These are phyloP conservation scores for Silvanus unidentatus DNA, from an alignment of 2,888 invertebrate genomes.

Conservation along the genomic window DNA sequence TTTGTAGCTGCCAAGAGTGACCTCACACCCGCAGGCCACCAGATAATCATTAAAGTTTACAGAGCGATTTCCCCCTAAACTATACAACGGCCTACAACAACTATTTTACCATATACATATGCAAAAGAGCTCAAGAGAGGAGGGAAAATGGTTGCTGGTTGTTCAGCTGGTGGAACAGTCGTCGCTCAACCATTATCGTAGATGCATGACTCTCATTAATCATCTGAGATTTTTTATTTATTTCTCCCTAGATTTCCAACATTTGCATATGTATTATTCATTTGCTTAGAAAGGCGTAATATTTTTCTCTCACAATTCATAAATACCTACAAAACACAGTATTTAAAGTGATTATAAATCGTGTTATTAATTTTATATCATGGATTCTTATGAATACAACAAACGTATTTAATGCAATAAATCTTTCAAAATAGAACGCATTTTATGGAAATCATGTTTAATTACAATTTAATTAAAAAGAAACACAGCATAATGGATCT, in stretches of 20 bases:
- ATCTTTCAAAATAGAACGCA: too few species aligned
- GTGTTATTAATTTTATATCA: too few species aligned
- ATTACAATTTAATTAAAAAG: too few species aligned
- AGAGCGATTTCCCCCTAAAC: slow-evolving; percentile 27
- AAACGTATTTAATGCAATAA: too few species aligned
- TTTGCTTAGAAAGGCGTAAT: not conserved
- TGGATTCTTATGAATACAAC: too few species aligned
- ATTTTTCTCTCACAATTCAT: not conserved
- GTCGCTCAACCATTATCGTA: slow-evolving; percentile 28
- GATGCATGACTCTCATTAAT: slow-evolving; percentile 31
- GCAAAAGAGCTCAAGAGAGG: not conserved
- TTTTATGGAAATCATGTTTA: too few species aligned
- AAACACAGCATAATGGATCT: too few species aligned
- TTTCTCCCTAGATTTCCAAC: slow-evolving; percentile 15
- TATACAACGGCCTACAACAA: slow-evolving; percentile 34
- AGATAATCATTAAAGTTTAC: slow-evolving; percentile 39
- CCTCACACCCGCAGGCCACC: slow-evolving; percentile 36
- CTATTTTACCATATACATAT: not conserved
- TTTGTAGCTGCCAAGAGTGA: slow-evolving; percentile 41
- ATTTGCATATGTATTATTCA: slow-evolving; percentile 21
- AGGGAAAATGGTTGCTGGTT: too few species aligned
- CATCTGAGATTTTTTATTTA: slow-evolving; percentile 27
- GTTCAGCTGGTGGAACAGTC: slow-evolving; percentile 19
- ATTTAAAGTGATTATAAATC: too few species aligned
- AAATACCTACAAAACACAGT: not conserved